These are phyloP conservation scores for Trichogramma evanescens DNA, from an alignment of 2,888 invertebrate species.

Conservation along the genomic window DNA sequence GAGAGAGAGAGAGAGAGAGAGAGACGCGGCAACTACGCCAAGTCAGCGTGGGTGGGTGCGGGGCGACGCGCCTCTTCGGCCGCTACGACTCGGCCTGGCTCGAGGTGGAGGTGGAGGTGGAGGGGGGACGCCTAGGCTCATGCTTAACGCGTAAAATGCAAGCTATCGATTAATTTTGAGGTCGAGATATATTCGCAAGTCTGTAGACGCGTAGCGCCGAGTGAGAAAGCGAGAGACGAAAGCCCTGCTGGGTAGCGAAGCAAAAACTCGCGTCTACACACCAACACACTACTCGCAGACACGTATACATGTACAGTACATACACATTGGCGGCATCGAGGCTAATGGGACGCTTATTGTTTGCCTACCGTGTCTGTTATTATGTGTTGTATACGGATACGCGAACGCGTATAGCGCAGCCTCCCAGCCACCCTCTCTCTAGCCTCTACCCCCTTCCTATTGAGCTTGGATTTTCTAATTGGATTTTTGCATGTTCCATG, in stretches of 20 bases:
- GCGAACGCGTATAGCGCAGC: no score
- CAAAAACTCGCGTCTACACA: background rate
- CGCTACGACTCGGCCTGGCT: conserved; percentile 34
- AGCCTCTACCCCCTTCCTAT: no score
- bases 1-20: background rate
- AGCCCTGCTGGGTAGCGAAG: conserved; percentile 1
- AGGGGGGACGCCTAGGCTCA: conserved; percentile 22
- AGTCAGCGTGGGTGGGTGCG: conserved; percentile 13
- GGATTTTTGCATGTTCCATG: no score
- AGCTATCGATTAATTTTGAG: conserved; percentile 39
- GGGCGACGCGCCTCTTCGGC: conserved; percentile 10
- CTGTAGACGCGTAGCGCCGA: conserved; percentile 15
- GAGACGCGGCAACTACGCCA: background rate
- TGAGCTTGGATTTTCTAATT: no score
- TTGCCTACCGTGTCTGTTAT: no score
- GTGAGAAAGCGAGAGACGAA: conserved; percentile 22
- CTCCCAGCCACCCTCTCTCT: no score
- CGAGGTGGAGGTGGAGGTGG: conserved; percentile 22
- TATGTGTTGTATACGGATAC: no score
- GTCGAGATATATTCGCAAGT: conserved; percentile 23
- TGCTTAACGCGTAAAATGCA: conserved; percentile 38
- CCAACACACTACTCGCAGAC: background rate
- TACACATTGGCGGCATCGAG: no score
- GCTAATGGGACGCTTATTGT: no score
- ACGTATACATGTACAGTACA: background rate